Base-by-base conservation (phyloP, 2,113 vertebrate species). In the Corvus cornix region DNA sequence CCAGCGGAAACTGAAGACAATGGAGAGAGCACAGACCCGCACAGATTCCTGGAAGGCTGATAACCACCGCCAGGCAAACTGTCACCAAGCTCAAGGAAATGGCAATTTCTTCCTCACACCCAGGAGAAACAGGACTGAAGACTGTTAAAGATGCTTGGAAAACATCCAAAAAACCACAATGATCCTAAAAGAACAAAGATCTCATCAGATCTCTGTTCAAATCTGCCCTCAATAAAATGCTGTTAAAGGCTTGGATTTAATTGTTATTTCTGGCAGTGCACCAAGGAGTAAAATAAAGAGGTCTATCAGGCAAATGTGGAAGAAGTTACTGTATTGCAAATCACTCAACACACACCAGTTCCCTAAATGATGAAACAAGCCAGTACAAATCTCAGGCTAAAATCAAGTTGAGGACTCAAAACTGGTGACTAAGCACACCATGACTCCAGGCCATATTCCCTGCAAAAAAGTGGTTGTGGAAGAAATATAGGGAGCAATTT, bases 181-280 rank as follows among this genome's bases (percentile, higher is more conserved):
- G 41, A 89, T 89, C 55, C 80, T 52, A 24, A 82, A 87, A 72
- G 69, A 95, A 93, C 69, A 89, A 91, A 91, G 90, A 84, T 55
- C 39, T 75, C 93, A 60, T 84, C 69, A 93, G 84, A 94, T 96
- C 83, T 76, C 62, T 46, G 51, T 66, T 89, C 58, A 85, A 83
- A 90, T 94, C 46, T 79, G 31, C 72, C 90, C 58, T 90, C 78
- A 93, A 33, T 66, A 91, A 94, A 92, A 93, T 7, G 2, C 88
- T 90, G 67, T 75, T 94, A 77, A 93, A 88, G 79, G 59, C 73
- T 68, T 67, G 31, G 44, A 76, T 85, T 85, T 78, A 94, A 89
- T 75, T 94, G 85, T 86, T 94, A 83, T 73, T 93, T 90, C 72
- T 95, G 88, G 92, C 75, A 92, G 43, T 12, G 39, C 35, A 88